These are phyloP conservation scores for Caloenas nicobarica DNA, from an alignment of 2,113 vertebrate genomes.

Conservation along the genomic window DNA sequence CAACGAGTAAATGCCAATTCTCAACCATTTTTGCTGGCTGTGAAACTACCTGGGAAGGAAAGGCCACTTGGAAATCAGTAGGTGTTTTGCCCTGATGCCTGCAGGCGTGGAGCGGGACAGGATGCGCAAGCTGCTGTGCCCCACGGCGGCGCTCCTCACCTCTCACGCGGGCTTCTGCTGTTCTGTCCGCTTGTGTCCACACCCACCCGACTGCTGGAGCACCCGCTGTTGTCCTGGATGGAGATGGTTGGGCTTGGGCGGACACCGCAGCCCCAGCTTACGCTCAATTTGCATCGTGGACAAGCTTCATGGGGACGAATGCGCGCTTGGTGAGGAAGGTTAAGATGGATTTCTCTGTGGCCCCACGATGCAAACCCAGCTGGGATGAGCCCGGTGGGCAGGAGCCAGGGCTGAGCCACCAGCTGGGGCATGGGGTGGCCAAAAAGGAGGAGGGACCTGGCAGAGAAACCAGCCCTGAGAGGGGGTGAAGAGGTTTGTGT, in stretches of 20 bases:
- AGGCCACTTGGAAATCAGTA: not conserved
- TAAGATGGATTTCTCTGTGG: not conserved
- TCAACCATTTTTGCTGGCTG: not conserved
- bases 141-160: accelerated
- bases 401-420: not conserved
- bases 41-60: not conserved
- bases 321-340: not conserved
- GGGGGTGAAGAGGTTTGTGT: not conserved
- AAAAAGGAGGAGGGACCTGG: not conserved
- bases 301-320: accelerated
- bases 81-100: not conserved
- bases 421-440: not conserved
- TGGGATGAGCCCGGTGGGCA: not conserved
- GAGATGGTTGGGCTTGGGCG: not conserved
- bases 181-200: not conserved
- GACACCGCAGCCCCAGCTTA: not conserved
- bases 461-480: not conserved
- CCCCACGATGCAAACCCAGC: accelerated
- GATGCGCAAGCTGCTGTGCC: not conserved
- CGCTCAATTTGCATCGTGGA: accelerated
- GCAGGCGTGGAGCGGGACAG: not conserved
- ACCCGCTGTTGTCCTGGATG: not conserved
- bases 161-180: not conserved
- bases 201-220: not conserved
- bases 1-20: not conserved